A percentile compares a stretch with the other conserved stretches of the same genome.
phyloP scores from a whole-genome alignment of 2,888 invertebrate genomes.

The Gymnosoma rotundatum region DNA sequence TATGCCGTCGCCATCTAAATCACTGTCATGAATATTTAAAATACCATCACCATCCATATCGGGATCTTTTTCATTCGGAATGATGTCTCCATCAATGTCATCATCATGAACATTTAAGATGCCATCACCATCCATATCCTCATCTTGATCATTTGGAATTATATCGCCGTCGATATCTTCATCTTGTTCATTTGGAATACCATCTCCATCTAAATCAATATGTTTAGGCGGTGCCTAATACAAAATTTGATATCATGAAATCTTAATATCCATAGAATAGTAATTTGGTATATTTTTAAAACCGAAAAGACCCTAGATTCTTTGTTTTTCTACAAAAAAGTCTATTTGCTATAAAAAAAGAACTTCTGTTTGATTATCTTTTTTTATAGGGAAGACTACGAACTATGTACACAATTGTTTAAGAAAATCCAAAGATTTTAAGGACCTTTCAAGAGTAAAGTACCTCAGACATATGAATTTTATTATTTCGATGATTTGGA shows the following conservation, averaged over 20 bases:
- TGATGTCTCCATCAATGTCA: constrained; percentile 82
- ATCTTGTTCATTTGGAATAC: constrained; percentile 77
- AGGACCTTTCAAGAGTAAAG: constrained; percentile 65
- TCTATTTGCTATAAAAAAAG: constrained; percentile 65
- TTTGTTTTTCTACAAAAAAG: constrained; percentile 62
- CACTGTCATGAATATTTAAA: constrained; percentile 74
- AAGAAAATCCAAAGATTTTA: constrained; percentile 63
- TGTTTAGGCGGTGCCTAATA: constrained; percentile 59
- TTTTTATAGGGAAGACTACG: constrained; percentile 59
- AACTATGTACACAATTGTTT: constrained; percentile 24
- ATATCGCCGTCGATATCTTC: constrained; percentile 76
- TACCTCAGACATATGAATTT: constrained; percentile 71
- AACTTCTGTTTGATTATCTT: constrained; percentile 50
- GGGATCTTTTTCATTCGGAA: constrained; percentile 81
- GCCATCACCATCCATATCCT: constrained; percentile 74
- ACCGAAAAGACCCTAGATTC: constrained; percentile 63
- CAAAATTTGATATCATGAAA: constrained; percentile 52
- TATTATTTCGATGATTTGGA: constrained; percentile 75
- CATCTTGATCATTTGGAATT: constrained; percentile 75
- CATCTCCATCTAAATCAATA: constrained; percentile 74
- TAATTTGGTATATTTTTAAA: constrained; percentile 27
- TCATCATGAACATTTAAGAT: constrained; percentile 71
- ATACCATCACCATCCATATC: constrained; percentile 75
- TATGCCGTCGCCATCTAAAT: constrained; percentile 80
- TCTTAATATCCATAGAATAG: constrained; percentile 43